These are phyloP conservation scores for Drosophila murphyi DNA, from an alignment of 1,140 invertebrate genomes.

Conservation along the genomic window DNA sequence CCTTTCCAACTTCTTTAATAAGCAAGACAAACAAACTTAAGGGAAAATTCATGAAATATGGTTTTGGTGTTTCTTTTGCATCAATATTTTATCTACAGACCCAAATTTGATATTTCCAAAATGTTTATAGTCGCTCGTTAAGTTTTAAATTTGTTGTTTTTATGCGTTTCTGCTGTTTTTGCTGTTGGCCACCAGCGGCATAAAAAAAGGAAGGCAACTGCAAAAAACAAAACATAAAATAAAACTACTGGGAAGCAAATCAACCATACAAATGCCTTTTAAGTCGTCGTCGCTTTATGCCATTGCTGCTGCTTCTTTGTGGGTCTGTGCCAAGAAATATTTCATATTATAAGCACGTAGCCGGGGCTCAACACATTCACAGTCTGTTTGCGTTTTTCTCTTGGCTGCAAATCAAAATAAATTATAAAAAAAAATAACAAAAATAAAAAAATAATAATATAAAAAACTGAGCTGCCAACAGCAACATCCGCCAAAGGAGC, in stretches of 20 bases:
- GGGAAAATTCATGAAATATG: constrained; percentile 10
- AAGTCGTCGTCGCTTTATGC: constrained; percentile 33
- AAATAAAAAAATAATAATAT: constrained; percentile 20
- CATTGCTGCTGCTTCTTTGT: constrained; percentile 24
- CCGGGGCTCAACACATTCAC: constrained; percentile 45
- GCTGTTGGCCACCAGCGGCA: constrained; percentile 38
- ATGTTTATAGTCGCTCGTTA: constrained; percentile 38
- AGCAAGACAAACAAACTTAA: background rate
- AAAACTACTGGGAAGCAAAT: constrained; percentile 53
- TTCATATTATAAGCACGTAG: constrained; percentile 74
- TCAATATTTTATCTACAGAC: constrained; percentile 14
- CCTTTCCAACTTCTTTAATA: too few species aligned
- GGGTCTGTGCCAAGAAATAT: constrained; percentile 43
- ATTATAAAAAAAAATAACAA: constrained; percentile 56
- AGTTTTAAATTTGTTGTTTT: constrained; percentile 38
- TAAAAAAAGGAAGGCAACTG: constrained; percentile 30
- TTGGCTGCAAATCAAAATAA: constrained; percentile 60
- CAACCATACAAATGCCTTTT: constrained; percentile 62
- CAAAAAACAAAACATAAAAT: constrained; percentile 32
- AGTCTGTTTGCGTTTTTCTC: constrained; percentile 42
- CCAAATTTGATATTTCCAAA: constrained; percentile 14
- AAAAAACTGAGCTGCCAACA: constrained; percentile 44
- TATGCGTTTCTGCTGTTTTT: constrained; percentile 9
- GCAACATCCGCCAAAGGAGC: constrained; percentile 1
- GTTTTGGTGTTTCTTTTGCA: constrained; percentile 14